Base-by-base conservation (phyloP, 2,888 invertebrate genomes). In the Dimorphilus gyrociliatus region DNA sequence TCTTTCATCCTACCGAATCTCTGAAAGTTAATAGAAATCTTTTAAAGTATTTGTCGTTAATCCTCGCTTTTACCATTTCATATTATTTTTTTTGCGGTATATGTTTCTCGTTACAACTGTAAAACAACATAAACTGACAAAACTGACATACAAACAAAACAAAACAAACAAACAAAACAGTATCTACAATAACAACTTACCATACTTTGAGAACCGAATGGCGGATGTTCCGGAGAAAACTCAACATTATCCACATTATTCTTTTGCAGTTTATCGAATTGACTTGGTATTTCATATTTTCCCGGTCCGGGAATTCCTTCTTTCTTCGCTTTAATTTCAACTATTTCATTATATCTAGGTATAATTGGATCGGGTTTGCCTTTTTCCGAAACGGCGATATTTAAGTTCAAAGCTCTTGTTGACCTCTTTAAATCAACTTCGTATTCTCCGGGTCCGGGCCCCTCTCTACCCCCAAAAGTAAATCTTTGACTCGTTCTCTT, bases 261-360 rank as follows among this genome's bases (percentile, higher is more conserved):
- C 33, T 51, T 53, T 1, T 47, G 44, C 25, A 42, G 35, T 2
- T 40, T 42, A 14, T 56, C 51, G 45, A 61, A 59, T 16, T 43
- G 42, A 13, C 60, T 50, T 26, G 46, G 47, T 8, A 57, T 43
- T 14, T 57, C 50, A 45, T 61, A 61, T 23, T 52, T 50, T 3
- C 60, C 61, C 23, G 61, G 61, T 1, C 61, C 61, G 7, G 60
- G 60, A 10, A 57, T 36, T 36, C 44, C 48, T 59, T n/a, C n/a
- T n/a, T n/a, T 39, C 13, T n/a, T n/a, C n/a, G n/a, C n/a, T n/a
- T n/a, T n/a, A n/a, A n/a, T n/a, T n/a, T n/a, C n/a, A n/a, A n/a
- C n/a, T n/a, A n/a, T n/a, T n/a, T n/a, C 18, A 32, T 15, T n/a
- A 27, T 23, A 6, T 19, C 18, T 7, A 12, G 44, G 35, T 26